Conservation (phyloP, 2,888 invertebrate genomes). For the Cataglyphis altisquamis region DNA sequence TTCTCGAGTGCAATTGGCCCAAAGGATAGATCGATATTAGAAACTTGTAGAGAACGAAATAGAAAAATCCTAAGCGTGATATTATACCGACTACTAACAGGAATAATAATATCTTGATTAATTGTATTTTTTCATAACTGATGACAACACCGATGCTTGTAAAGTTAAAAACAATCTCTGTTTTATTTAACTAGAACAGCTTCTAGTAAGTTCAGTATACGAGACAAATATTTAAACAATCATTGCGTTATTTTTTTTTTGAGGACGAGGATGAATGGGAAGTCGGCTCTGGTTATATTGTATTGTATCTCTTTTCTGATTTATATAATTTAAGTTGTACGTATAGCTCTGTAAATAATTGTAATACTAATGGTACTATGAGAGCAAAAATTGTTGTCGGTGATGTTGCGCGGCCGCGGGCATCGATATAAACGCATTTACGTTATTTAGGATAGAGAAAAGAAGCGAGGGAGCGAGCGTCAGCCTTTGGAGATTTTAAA, state of each 20-base stretch:
- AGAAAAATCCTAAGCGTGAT: conserved; percentile 49
- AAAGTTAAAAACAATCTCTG: background rate
- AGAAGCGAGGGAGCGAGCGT: background rate
- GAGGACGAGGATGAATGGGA: background rate
- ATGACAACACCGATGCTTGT: background rate
- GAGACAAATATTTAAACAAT: background rate
- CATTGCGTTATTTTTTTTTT: background rate
- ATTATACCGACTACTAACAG: conserved; percentile 24
- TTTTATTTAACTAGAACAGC: background rate
- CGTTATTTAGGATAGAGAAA: conserved; percentile 75
- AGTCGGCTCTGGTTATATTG: conserved; percentile 41
- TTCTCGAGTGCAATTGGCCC: conserved; percentile 54
- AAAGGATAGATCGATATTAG: background rate
- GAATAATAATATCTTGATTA: conserved; percentile 46
- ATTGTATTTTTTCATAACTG: conserved; percentile 11
- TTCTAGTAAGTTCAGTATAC: background rate
- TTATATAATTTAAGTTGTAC: conserved; percentile 82
- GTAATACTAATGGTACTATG: conserved; percentile 82
- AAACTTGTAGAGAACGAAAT: conserved; percentile 59
- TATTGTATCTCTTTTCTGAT: conserved; percentile 73
- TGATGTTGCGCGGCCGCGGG: conserved; percentile 68
- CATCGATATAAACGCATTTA: conserved; percentile 77
- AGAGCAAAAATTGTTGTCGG: conserved; percentile 75
- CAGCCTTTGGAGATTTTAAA: conserved; percentile 22
- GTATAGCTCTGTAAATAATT: conserved; percentile 84